Percentiles rank a stretch among this genome's conserved stretches.
phyloP scores from a whole-genome alignment of 2,888 invertebrate genomes.

The Chirona hameri region DNA sequence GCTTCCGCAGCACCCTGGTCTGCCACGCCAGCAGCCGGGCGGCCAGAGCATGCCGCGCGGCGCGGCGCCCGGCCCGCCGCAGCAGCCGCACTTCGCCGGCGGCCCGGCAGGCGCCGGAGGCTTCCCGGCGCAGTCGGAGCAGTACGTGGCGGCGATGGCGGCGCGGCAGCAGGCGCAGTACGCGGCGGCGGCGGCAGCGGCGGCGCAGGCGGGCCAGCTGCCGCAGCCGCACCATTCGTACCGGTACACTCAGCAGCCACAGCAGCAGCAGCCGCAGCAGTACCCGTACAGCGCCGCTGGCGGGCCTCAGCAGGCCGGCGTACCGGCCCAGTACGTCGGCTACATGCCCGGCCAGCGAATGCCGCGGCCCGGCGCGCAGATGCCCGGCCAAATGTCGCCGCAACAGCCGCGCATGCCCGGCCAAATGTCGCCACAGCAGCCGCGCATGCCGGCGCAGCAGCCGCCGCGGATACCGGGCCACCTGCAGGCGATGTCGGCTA shows the following conservation, averaged over 20 bases:
- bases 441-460: not conserved
- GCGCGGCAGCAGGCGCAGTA: not conserved
- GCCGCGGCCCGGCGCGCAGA: conserved; percentile 3
- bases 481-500: not conserved
- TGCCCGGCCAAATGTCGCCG: conserved; percentile 3
- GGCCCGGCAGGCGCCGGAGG: not conserved
- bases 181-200: not conserved
- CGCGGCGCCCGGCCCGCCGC: not conserved
- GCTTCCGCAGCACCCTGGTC: conserved; percentile 7
- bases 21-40: conserved; percentile 12
- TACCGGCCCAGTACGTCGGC: conserved; percentile 6
- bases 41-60: not conserved
- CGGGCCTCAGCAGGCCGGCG: not conserved
- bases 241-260: conserved; percentile 1
- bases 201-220: not conserved
- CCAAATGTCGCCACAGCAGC: conserved; percentile 13
- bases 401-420: not conserved
- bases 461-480: not conserved
- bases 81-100: not conserved
- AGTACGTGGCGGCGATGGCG: not conserved
- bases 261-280: not conserved
- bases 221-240: conserved; percentile 13
- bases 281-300: not conserved
- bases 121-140: conserved; percentile 1
- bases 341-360: conserved; percentile 22